Percentiles rank a stretch among this genome's conserved stretches.
phyloP scores from a whole-genome alignment of 1,140 invertebrate species.

The Temnothorax longispinosus region DNA sequence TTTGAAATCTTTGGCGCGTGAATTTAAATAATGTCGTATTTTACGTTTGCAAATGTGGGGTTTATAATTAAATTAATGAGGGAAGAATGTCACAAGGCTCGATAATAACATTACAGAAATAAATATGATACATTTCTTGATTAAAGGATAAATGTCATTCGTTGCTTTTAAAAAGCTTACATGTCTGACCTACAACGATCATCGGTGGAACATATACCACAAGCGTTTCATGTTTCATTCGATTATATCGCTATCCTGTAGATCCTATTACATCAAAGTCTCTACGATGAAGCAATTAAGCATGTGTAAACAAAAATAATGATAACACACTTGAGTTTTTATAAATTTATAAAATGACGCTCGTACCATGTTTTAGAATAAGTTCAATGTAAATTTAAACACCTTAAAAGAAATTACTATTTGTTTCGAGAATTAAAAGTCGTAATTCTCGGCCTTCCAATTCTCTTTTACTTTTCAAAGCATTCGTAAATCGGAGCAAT shows the following conservation, averaged over 20 bases:
- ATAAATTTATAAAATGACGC: neutral
- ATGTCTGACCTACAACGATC: neutral
- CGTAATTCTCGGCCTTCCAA: neutral
- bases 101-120: neutral
- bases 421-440: slow-evolving; percentile 14
- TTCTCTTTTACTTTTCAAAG: slow-evolving; percentile 18
- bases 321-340: neutral
- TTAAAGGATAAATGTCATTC: slow-evolving; percentile 1
- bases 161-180: neutral
- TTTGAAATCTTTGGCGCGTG: neutral
- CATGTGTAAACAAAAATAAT: neutral
- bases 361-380: neutral
- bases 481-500: slow-evolving; percentile 16
- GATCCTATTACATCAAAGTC: slow-evolving; percentile 11
- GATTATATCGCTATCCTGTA: neutral
- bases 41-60: neutral
- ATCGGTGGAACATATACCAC: neutral
- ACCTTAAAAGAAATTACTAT: neutral
- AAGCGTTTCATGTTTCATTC: slow-evolving; percentile 29
- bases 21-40: neutral
- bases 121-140: neutral
- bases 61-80: neutral
- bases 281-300: neutral
- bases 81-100: neutral
- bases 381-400: neutral